phyloP scores from a whole-genome alignment of 2,888 invertebrate genomes.

The Meiosimyza decipiens region DNA sequence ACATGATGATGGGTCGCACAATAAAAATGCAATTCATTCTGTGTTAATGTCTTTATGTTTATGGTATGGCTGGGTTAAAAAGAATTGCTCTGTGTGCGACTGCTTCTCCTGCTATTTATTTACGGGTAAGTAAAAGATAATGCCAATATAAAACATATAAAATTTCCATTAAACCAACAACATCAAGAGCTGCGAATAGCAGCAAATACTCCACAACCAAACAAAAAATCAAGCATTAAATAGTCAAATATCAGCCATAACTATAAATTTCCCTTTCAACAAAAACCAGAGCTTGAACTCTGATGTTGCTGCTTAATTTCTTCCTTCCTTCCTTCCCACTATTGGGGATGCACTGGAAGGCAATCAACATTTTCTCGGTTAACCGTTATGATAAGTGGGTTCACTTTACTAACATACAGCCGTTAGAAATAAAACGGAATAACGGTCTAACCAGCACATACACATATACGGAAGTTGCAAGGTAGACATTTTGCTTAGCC shows the following conservation, averaged over 20 bases:
- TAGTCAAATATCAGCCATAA: conserved; percentile 18
- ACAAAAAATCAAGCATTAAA: neutral
- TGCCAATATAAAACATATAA: neutral
- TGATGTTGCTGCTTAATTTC: neutral
- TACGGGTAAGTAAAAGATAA: too few species aligned
- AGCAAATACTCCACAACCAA: neutral
- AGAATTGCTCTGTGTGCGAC: neutral
- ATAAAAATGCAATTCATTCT: conserved; percentile 21
- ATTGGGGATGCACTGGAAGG: neutral
- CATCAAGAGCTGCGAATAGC: neutral
- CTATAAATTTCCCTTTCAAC: conserved; percentile 28
- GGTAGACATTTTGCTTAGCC: conserved; percentile 12
- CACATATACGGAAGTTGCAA: neutral
- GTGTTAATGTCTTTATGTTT: conserved; percentile 12
- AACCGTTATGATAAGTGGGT: conserved; percentile 36
- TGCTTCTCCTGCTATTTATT: too few species aligned
- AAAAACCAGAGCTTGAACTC: neutral
- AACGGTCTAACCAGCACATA: neutral
- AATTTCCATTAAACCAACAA: neutral
- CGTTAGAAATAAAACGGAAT: neutral
- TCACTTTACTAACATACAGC: neutral
- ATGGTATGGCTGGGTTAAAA: conserved; percentile 2
- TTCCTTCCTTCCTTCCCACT: neutral
- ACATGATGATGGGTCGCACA: neutral
- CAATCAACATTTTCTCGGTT: conserved; percentile 32